These are phyloP conservation scores for Caenorhabditis brenneri DNA, from an alignment of 1,140 invertebrate genomes.

Conservation along the genomic window DNA sequence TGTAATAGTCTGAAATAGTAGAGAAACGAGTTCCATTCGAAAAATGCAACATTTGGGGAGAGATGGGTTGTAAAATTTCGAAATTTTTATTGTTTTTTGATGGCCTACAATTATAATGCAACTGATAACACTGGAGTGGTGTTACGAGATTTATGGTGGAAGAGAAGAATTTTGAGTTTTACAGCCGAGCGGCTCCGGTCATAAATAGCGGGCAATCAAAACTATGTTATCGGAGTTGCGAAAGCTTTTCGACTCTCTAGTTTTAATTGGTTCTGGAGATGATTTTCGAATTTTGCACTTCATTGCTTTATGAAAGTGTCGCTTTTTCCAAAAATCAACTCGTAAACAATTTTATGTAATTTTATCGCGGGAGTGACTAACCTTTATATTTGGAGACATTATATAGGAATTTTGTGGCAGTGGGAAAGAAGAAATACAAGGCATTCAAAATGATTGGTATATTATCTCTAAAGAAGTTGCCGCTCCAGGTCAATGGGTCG, in stretches of 20 bases:
- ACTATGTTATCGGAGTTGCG: background rate
- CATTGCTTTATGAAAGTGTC: background rate
- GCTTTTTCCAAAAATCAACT: background rate
- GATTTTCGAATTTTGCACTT: background rate
- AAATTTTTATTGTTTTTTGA: conserved; percentile 38
- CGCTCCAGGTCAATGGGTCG: conserved; percentile 3
- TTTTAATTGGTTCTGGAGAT: no score
- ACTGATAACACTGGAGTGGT: background rate
- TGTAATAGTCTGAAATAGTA: conserved; percentile 1
- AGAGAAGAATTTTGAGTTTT: background rate
- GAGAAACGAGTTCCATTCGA: background rate
- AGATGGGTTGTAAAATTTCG: conserved; percentile 26
- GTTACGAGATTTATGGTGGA: conserved; percentile 32
- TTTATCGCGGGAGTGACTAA: background rate
- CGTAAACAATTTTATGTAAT: no score
- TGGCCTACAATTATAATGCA: conserved; percentile 23
- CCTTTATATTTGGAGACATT: conserved; percentile 20
- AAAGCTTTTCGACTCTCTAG: background rate
- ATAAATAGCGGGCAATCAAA: conserved; percentile 39
- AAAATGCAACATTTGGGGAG: background rate
- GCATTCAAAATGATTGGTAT: background rate
- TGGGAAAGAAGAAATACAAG: background rate
- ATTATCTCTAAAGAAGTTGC: conserved; percentile 21
- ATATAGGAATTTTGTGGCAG: background rate
- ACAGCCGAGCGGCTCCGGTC: conserved; percentile 10